A percentile compares a stretch with the other conserved stretches of the same genome.
phyloP scores from a whole-genome alignment of 2,797 vertebrate species.

The Hirundo rustica region DNA sequence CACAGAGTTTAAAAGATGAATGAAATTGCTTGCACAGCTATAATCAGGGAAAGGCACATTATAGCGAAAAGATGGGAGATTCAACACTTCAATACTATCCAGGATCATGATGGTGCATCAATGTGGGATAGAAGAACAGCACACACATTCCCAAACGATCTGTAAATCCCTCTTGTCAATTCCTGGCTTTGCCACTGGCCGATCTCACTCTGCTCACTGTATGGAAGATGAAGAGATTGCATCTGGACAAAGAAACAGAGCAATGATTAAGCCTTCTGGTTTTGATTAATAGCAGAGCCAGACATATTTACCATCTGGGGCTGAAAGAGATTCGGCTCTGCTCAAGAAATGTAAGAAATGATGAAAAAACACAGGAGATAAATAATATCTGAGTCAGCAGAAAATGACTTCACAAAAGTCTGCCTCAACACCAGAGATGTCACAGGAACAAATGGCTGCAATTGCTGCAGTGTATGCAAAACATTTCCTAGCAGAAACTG shows the following conservation, averaged over 20 bases:
- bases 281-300: conserved; percentile 35
- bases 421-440: neutral
- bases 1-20: neutral
- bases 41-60: neutral
- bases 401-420: conserved; percentile 53
- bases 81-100: neutral
- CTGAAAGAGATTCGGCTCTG: neutral
- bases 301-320: neutral
- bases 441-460: neutral
- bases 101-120: neutral
- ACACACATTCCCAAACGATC: neutral
- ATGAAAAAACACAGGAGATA: neutral
- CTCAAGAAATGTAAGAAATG: neutral
- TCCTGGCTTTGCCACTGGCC: neutral
- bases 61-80: neutral
- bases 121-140: neutral
- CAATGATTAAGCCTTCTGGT: neutral
- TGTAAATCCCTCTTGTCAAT: conserved; percentile 5
- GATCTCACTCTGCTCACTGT: neutral
- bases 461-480: neutral
- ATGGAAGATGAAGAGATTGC: neutral
- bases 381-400: conserved; percentile 27
- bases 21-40: neutral
- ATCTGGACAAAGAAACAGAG: neutral
- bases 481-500: neutral